Percentiles rank a stretch among this genome's conserved stretches.
Evolutionary conservation across 1,140 invertebrate genomes (phyloP).

Genomic region (Aphelinus certus): DNA sequence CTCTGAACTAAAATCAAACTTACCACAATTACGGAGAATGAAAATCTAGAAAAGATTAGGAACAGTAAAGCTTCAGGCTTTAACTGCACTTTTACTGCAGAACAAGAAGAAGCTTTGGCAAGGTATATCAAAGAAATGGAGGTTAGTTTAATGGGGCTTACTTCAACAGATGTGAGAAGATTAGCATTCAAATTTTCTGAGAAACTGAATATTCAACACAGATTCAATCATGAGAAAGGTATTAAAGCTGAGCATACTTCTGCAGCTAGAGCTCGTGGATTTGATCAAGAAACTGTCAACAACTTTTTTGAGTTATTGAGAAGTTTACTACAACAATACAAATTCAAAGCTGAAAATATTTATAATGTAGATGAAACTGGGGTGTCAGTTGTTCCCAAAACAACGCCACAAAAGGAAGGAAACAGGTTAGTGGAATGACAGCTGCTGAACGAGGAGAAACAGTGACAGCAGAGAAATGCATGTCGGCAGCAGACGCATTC

Average conservation of each 20-base stretch:
- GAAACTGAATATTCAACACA: not conserved
- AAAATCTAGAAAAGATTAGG: too few species aligned
- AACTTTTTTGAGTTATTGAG: constrained; percentile 14
- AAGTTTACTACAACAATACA: not conserved
- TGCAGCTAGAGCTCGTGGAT: constrained; percentile 5
- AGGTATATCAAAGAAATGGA: too few species aligned
- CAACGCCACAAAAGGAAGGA: constrained; percentile 33
- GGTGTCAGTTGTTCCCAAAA: not conserved
- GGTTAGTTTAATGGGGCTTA: not conserved
- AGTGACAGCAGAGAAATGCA: constrained; percentile 56
- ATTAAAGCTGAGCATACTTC: constrained; percentile 27
- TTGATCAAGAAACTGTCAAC: constrained; percentile 1
- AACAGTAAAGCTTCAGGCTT: too few species aligned
- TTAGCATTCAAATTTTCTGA: constrained; percentile 5
- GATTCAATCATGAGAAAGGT: constrained; percentile 12
- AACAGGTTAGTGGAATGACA: constrained; percentile 46
- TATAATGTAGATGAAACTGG: not conserved
- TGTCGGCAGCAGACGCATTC: constrained; percentile 52
- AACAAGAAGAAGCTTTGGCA: too few species aligned
- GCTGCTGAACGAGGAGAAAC: constrained; percentile 52
- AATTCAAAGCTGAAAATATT: constrained; percentile 10
- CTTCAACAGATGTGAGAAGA: constrained; percentile 9
- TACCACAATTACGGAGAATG: too few species aligned
- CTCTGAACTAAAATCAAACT: too few species aligned
- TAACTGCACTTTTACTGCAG: too few species aligned